These are phyloP conservation scores for Gymnoscopelus braueri DNA, from an alignment of 2,797 vertebrate species.

Conservation along the genomic window DNA sequence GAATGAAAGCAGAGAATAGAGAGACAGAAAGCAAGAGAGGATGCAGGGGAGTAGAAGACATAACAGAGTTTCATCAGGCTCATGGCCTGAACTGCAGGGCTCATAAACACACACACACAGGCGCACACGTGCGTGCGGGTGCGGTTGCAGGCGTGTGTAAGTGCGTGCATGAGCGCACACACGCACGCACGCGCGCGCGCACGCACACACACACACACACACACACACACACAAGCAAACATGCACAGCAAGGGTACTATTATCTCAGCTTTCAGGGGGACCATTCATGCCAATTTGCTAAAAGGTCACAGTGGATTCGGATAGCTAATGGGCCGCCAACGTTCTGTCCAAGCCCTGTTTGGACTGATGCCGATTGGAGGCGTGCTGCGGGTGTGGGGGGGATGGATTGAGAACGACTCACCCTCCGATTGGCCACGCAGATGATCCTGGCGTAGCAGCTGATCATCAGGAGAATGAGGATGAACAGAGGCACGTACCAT, in stretches of 20 bases:
- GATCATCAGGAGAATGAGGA: conserved; percentile 87
- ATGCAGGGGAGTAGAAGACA: neutral
- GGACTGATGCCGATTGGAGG: neutral
- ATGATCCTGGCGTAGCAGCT: conserved; percentile 86
- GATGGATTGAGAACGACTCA: conserved; percentile 57
- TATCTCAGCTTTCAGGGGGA: conserved; percentile 1
- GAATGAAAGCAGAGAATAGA: conserved; percentile 4
- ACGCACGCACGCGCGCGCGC: neutral
- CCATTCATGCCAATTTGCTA: conserved; percentile 26
- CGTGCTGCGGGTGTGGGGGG: neutral
- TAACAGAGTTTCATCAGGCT: too few species aligned
- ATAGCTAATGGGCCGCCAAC: conserved; percentile 19
- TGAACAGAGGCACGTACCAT: conserved; percentile 85
- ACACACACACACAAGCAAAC: neutral
- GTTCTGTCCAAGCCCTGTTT: neutral
- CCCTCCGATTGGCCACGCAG: conserved; percentile 83
- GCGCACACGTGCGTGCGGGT: neutral
- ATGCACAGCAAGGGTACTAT: neutral
- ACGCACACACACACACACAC: neutral
- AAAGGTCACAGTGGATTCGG: conserved; percentile 45
- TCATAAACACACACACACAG: neutral
- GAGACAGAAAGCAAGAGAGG: neutral
- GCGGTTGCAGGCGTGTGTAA: too few species aligned
- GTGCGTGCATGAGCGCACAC: neutral
- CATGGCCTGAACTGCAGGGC: too few species aligned